Percentiles rank a stretch among this genome's conserved stretches.
These are phyloP conservation scores for Percopsis omiscomaycus DNA, from an alignment of 2,797 vertebrate genomes.

Conservation along the genomic window DNA sequence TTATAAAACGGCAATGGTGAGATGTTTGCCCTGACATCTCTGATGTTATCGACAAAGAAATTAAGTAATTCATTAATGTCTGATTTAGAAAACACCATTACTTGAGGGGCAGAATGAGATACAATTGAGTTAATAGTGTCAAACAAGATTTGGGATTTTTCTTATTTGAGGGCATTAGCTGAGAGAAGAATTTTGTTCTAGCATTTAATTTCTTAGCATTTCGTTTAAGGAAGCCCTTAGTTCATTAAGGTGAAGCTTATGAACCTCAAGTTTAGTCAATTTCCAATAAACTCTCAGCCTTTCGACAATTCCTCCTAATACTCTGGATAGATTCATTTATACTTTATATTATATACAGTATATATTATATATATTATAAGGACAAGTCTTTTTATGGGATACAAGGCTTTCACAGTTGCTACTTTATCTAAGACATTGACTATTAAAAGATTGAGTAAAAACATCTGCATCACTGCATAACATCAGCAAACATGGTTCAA, in stretches of 20 bases:
- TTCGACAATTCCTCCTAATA: neutral
- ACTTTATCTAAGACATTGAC: neutral
- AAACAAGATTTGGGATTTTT: neutral
- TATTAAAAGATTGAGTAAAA: neutral
- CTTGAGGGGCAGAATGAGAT: neutral
- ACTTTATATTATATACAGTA: neutral
- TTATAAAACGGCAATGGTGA: too few species aligned
- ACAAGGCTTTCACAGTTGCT: neutral
- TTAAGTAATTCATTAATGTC: neutral
- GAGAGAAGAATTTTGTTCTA: neutral
- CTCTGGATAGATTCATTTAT: neutral
- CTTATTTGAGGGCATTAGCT: neutral
- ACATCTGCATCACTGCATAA: neutral
- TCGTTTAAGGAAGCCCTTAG: neutral
- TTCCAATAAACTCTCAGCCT: neutral
- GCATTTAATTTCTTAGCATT: neutral
- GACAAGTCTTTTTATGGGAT: neutral
- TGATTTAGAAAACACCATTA: neutral
- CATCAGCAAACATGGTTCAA: neutral
- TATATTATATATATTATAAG: neutral
- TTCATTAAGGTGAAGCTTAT: neutral
- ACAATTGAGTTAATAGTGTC: neutral
- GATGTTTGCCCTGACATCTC: neutral
- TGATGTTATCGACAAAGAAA: constrained; percentile 1
- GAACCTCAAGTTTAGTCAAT: neutral